Base-by-base conservation (phyloP, 2,797 vertebrate genomes). In the Phalloptychus januarius region DNA sequence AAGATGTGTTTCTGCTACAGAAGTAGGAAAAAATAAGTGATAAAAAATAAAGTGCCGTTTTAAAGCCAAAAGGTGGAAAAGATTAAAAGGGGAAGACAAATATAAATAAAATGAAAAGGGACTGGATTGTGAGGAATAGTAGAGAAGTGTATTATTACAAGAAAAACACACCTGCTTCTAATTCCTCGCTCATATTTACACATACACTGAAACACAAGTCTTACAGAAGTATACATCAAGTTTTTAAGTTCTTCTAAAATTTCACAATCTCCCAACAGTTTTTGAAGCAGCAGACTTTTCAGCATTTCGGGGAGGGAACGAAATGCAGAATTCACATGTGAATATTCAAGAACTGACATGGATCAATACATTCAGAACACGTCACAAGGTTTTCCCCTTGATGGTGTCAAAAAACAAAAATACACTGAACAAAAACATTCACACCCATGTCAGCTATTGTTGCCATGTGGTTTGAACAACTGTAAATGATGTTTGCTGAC, bases 111-210 rank as follows among this genome's bases (percentile, higher is more conserved):
- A 36, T 3, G 45, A 52, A 52, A 75, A 23, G 58, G 36, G 20
- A 16, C 8, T 67, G 61, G 61, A 65, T 23, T 50, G 38, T 76
- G 81, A 65, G 36, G 52, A 75, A 58, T 45, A 82, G 75, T 28
- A 71, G 71, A 83, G 76, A 80, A 86, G 75, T 81, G 80, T 76
- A 80, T n/a, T 36, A 80, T 71, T 74, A 91, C 88, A 85, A 87
- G 71, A 85, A 85, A 86, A 89, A 76, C 85, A 92, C 87, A 83
- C 86, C 80, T 86, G 88, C 70, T 77, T 86, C 84, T 88, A 83
- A 46, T 31, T 85, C 78, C 76, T 79, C 88, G 73, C 75, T 90
- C 86, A 76, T 90, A 90, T 91, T 84, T 91, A 93, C 87, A 94
- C 87, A 85, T 69, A 92, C 89, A 94, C 72, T 31, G 38, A 79